Evolutionary conservation across 2,888 invertebrate species (phyloP).

Genomic region (Pammene fasciana): DNA sequence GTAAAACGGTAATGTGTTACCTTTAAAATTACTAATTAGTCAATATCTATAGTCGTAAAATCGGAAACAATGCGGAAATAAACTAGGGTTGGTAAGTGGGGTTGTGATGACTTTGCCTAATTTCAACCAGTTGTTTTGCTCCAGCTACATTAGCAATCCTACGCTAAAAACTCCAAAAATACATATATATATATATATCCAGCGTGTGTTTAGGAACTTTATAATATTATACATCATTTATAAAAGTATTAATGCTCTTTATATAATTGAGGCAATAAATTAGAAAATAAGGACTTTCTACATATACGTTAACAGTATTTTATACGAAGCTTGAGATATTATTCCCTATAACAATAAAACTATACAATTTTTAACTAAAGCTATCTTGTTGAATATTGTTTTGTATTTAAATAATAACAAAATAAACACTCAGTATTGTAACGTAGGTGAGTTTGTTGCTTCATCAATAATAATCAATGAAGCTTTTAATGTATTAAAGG

Average conservation of each 20-base stretch:
- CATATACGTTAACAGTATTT: slow-evolving; percentile 58
- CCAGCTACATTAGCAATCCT: slow-evolving; percentile 15
- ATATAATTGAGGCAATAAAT: slow-evolving; percentile 71
- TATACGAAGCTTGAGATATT: slow-evolving; percentile 62
- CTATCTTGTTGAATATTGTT: slow-evolving; percentile 60
- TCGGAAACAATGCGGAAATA: slow-evolving; percentile 49
- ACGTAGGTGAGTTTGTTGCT: slow-evolving; percentile 29
- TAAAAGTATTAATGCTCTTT: slow-evolving; percentile 55
- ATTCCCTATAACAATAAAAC: slow-evolving; percentile 49
- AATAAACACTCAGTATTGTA: slow-evolving; percentile 58
- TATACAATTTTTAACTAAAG: slow-evolving; percentile 56
- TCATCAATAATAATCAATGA: slow-evolving; percentile 19
- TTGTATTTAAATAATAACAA: slow-evolving; percentile 50
- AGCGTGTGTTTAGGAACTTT: slow-evolving; percentile 42
- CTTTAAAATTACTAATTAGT: slow-evolving; percentile 18
- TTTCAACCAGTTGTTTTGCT: slow-evolving; percentile 28
- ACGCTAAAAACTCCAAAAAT: not conserved
- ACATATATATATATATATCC: slow-evolving; percentile 5
- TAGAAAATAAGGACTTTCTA: slow-evolving; percentile 64
- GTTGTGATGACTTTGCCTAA: slow-evolving; percentile 40
- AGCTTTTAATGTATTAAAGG: slow-evolving; percentile 28
- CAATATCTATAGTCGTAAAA: slow-evolving; percentile 32
- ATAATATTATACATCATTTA: slow-evolving; percentile 52
- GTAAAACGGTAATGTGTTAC: slow-evolving; percentile 25
- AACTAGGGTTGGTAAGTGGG: slow-evolving; percentile 36